Evolutionary conservation across 2,888 invertebrate species (phyloP), one percentile per base, ranked within the genome.

Genomic region (Mythimna impura): DNA sequence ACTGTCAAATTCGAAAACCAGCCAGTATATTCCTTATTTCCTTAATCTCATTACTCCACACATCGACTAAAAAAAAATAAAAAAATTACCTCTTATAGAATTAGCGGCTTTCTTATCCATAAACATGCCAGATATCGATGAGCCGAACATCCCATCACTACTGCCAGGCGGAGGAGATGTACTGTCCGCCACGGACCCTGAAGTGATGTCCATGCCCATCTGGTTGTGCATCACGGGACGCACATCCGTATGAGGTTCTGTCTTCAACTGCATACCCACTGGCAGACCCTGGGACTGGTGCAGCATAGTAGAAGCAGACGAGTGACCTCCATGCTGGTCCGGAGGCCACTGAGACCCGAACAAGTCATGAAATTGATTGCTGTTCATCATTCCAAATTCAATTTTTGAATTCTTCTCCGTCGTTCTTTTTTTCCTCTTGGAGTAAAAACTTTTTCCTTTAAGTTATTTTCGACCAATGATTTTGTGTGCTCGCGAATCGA

Each of bases 31-130:
- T 10, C 10, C 25, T 8, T 62, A 14, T 43, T 62, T 43, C 61
- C 61, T 52, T 55, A 65, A 61, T 8, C 1, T 36, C 52, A 57
- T 57, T 43, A 40, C 40, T 40, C 14, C 36, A 47, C 8, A 54
- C 2, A 17, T n/a, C 17, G 0, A 52, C 43, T 25, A 71, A 57
- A 30, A 25, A 55, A 58, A 58, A 80, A 71, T 71, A 69, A 77
- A 71, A 70, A 73, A 86, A 80, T 86, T 96, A 97, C 97, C 97
- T 97, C 97, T 94, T 83, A 97, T 97, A 66, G 97, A 97, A 90
- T 97, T 97, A 70, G 97, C 97, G 77, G 96, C 96, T 91, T 97
- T 97, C 91, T 96, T 96, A 85, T 97, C 97, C 92, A 97, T 96
- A 73, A 96, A 97, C 94, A 96, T 94, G 47, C 94, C 94, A 34